Percentiles rank a stretch among this genome's conserved stretches.
Evolutionary conservation across 2,888 invertebrate species (phyloP).

Genomic region (Vanessa cardui): DNA sequence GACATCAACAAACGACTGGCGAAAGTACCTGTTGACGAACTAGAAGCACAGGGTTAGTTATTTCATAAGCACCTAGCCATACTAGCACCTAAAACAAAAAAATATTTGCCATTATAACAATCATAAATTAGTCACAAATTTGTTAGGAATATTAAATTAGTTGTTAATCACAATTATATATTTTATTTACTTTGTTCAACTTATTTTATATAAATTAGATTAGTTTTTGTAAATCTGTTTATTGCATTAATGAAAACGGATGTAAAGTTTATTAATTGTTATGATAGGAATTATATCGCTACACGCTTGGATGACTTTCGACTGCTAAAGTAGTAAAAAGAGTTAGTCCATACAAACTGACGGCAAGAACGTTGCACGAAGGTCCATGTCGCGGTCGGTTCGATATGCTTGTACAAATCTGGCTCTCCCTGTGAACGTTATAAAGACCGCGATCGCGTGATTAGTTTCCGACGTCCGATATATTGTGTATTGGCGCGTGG

Average conservation of each 20-base stretch:
- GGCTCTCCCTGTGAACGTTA: slow-evolving; percentile 14
- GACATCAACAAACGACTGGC: slow-evolving; percentile 97
- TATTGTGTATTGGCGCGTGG: slow-evolving; percentile 41
- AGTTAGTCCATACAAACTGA: slow-evolving; percentile 12
- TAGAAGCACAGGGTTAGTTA: slow-evolving; percentile 92
- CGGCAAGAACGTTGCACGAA: slow-evolving; percentile 23
- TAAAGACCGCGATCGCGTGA: slow-evolving; percentile 29
- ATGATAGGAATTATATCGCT: slow-evolving; percentile 31
- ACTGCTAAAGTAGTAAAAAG: slow-evolving; percentile 41
- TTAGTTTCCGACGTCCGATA: slow-evolving; percentile 22
- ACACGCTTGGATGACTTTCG: slow-evolving; percentile 42
- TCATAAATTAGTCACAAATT: too few relatives aligned
- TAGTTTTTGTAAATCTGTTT: not conserved
- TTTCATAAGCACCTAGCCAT: not conserved
- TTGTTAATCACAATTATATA: too few relatives aligned
- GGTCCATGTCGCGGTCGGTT: slow-evolving; percentile 9
- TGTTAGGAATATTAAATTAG: too few relatives aligned
- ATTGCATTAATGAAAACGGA: slow-evolving; percentile 1
- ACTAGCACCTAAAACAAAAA: too few relatives aligned
- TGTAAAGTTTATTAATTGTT: slow-evolving; percentile 23
- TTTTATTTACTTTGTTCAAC: not conserved
- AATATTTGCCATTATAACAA: too few relatives aligned
- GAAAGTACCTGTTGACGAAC: slow-evolving; percentile 96
- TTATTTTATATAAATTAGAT: not conserved
- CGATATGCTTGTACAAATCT: slow-evolving; percentile 14